A percentile compares a stretch with the other conserved stretches of the same genome.
Conservation (phyloP, 2,797 vertebrate genomes). For the Hippopotamyrus pictus region DNA sequence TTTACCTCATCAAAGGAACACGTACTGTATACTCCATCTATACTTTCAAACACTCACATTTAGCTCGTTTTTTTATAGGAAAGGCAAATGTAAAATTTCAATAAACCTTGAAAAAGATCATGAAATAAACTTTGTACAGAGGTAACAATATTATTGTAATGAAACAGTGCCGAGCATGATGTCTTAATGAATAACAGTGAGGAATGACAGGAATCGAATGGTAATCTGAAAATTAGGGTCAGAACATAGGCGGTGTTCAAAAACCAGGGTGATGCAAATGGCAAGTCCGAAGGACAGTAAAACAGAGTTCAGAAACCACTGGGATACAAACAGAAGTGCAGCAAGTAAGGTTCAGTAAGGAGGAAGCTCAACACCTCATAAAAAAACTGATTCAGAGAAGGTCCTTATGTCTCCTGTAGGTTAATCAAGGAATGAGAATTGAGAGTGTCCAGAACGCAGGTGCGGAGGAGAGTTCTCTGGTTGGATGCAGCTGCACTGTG, state of each 20-base stretch:
- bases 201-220: neutral
- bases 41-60: neutral
- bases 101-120: neutral
- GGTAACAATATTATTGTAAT: neutral
- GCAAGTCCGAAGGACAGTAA: neutral
- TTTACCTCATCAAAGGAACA: neutral
- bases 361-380: neutral
- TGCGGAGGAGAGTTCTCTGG: neutral
- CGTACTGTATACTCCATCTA: neutral
- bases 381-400: neutral
- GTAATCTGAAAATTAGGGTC: neutral
- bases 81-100: neutral
- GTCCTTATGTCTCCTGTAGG: neutral
- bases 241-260: neutral
- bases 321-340: neutral
- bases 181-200: neutral
- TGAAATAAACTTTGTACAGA: neutral
- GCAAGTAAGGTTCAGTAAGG: neutral
- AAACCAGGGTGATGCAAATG: neutral
- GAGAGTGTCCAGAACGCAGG: neutral
- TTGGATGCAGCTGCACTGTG: neutral
- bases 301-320: neutral
- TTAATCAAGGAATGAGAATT: neutral
- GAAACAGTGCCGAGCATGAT: neutral
- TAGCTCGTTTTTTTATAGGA: neutral